Evolutionary conservation across 2,888 invertebrate genomes (phyloP), one percentile per base, ranked within the genome.

Genomic region (Camptogramma bilineatum): DNA sequence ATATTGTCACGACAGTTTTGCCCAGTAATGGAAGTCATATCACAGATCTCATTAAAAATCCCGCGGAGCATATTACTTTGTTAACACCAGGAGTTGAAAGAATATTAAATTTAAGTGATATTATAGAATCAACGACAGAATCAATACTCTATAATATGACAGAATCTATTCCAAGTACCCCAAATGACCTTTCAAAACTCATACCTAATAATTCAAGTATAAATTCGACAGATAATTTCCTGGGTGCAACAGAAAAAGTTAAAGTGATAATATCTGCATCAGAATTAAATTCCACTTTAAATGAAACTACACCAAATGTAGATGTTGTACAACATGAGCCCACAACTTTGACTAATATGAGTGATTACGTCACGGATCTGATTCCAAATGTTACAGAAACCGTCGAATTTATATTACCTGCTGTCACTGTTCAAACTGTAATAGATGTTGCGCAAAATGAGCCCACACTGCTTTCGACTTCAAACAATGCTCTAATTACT

Each of bases 261-360:
- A 9, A 39, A 4, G 7, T 28, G 4, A 8, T 28, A 28, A 7
- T 28, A 28, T 28, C 28, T 28, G 5, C 28, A 28, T 28, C 28
- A 28, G 28, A 28, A 28, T 7, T 28, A 28, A 21, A 21, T 4
- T 21, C 21, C 10, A 47, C 28, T 19, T 34, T 50, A 18, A 53
- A 13, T 19, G 50, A 34, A 48, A 50, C 42, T 54, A 48, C 8
- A 28, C 4, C 31, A 55, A 44, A n/a, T 44, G 44, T 42, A 44
- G 42, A 54, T 28, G 39, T 44, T 42, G 42, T 18, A 9, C 39
- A 39, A 42, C 53, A 42, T 18, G 17, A 48, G 34, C 13, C 13
- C 34, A 46, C 50, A 34, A 1, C 17, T 18, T 48, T 42, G 0
- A 31, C 24, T 44, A 51, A 44, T 44, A 44, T 50, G 42, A 34